A percentile compares a stretch with the other conserved stretches of the same genome.
These are phyloP conservation scores for Chelonoidis abingdonii DNA, from an alignment of 2,113 vertebrate species.

Conservation along the genomic window DNA sequence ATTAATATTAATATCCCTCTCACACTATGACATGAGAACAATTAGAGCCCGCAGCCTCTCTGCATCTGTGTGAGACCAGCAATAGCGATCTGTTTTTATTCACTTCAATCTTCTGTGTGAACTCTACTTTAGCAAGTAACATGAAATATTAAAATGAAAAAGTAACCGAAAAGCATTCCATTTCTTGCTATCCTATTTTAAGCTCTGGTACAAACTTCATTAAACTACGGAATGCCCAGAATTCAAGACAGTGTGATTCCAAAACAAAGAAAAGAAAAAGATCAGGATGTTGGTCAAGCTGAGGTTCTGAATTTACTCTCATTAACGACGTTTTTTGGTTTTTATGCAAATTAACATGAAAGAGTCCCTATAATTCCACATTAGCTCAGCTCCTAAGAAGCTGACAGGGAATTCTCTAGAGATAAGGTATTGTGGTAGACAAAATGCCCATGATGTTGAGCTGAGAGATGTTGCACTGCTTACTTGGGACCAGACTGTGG, in stretches of 20 bases:
- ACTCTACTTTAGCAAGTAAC: neutral
- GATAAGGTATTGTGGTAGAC: neutral
- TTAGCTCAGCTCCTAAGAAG: fast-evolving
- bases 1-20: neutral
- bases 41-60: neutral
- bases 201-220: neutral
- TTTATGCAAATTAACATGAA: conserved; percentile 18
- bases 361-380: fast-evolving
- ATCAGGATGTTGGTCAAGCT: neutral
- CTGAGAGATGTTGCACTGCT: neutral
- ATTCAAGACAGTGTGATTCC: neutral
- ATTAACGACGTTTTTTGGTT: neutral
- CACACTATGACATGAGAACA: neutral
- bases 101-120: conserved; percentile 1
- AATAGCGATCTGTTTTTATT: neutral
- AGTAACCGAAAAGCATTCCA: neutral
- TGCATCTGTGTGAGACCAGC: neutral
- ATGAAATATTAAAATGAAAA: neutral
- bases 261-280: neutral
- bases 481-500: neutral
- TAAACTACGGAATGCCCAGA: fast-evolving
- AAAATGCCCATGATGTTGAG: neutral
- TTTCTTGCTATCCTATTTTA: neutral
- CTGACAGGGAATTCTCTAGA: neutral
- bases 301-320: neutral